phyloP scores from a whole-genome alignment of 2,888 invertebrate species.

The Thysanoteuthis rhombus region DNA sequence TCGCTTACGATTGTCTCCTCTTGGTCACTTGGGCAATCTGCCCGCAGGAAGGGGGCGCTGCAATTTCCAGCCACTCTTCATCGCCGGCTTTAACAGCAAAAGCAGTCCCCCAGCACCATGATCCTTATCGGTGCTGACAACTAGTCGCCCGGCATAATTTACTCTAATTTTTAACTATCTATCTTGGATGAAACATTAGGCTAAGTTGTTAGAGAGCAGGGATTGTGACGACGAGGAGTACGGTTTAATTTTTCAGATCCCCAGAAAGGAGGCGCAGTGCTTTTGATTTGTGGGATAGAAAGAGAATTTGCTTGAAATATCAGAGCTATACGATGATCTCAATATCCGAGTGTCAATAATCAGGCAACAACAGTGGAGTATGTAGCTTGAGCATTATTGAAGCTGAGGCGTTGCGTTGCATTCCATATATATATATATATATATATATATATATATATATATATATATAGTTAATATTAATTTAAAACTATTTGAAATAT shows the following conservation, averaged over 20 bases:
- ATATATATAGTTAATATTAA: too few relatives aligned
- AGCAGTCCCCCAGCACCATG: background rate
- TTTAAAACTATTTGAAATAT: too few relatives aligned
- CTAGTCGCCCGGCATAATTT: background rate
- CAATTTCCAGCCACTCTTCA: background rate
- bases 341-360: too few relatives aligned
- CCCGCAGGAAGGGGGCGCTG: background rate
- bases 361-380: too few relatives aligned
- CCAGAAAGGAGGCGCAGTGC: background rate
- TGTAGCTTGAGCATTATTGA: too few relatives aligned
- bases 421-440: too few relatives aligned
- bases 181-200: background rate
- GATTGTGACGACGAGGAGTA: background rate
- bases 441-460: too few relatives aligned
- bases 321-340: too few relatives aligned
- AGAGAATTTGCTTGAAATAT: too few relatives aligned
- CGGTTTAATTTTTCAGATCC: background rate
- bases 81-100: background rate
- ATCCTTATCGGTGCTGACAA: background rate
- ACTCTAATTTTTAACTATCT: background rate
- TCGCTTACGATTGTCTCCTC: background rate
- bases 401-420: too few relatives aligned
- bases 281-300: too few relatives aligned
- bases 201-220: background rate
- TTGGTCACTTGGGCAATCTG: slow-evolving; percentile 12